Conservation (phyloP, 2,888 invertebrate species). For the Luperina nickerlii region DNA sequence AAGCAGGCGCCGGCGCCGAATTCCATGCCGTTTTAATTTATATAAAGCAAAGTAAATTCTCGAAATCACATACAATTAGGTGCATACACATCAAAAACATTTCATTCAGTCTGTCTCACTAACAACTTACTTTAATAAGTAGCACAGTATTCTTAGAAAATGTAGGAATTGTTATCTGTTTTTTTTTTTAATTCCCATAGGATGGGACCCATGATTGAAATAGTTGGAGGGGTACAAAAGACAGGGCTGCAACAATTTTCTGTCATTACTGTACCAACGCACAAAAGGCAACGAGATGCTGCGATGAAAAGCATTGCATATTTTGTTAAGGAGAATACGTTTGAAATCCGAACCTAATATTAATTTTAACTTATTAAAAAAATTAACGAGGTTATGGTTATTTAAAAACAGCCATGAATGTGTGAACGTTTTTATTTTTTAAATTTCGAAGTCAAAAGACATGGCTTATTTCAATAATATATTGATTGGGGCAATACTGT, state of each 20-base stretch:
- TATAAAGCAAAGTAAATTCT: conserved; percentile 22
- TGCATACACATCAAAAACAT: conserved; percentile 21
- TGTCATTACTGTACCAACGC: conserved; percentile 79
- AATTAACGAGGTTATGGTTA: background rate
- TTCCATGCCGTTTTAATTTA: conserved; percentile 9
- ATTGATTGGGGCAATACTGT: too few relatives aligned
- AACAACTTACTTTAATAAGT: conserved; percentile 58
- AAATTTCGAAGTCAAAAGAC: too few relatives aligned
- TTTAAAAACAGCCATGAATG: too few relatives aligned
- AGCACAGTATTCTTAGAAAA: conserved; percentile 46
- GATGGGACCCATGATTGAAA: conserved; percentile 76
- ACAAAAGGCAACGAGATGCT: conserved; percentile 78
- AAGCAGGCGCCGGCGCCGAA: conserved; percentile 16
- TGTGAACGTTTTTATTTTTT: too few relatives aligned
- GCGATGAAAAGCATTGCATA: conserved; percentile 72
- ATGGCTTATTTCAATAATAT: too few relatives aligned
- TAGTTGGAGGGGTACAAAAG: conserved; percentile 79
- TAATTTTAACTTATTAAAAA: background rate
- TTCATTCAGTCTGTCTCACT: conserved; percentile 52
- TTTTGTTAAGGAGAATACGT: conserved; percentile 76
- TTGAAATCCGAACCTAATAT: background rate
- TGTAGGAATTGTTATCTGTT: conserved; percentile 26
- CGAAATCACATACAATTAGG: conserved; percentile 35
- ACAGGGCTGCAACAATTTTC: conserved; percentile 79
- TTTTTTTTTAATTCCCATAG: conserved; percentile 74